Conservation (phyloP, 2,113 vertebrate species). For the Coptodon rendalli region DNA sequence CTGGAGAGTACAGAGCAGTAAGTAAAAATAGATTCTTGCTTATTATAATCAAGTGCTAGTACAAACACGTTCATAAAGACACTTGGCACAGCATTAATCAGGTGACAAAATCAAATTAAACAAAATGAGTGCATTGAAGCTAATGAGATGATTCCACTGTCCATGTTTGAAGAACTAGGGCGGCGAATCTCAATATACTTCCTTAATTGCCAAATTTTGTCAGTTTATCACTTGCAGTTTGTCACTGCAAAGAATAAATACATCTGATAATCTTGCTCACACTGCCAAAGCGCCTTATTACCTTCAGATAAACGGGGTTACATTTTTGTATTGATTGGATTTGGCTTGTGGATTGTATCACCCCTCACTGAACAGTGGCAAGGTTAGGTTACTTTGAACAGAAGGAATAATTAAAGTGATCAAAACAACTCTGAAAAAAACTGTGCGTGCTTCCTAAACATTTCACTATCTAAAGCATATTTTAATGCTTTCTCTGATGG, state of each 20-base stretch:
- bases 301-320: neutral
- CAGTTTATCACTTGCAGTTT: neutral
- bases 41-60: neutral
- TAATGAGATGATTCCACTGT: neutral
- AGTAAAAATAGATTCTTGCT: neutral
- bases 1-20: slow-evolving; percentile 2
- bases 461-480: neutral
- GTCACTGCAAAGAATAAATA: neutral
- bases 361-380: neutral
- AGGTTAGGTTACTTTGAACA: neutral
- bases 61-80: neutral
- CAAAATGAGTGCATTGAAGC: neutral
- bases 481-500: neutral
- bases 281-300: neutral
- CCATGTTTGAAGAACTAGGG: neutral
- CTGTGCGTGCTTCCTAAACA: neutral
- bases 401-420: neutral
- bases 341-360: neutral
- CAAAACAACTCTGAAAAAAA: neutral
- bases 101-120: neutral
- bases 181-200: neutral
- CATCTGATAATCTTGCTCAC: neutral
- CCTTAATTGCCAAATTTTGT: neutral
- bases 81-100: neutral
- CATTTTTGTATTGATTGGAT: neutral